Conservation (phyloP, 1,140 invertebrate species). For the Colletes gigas region DNA sequence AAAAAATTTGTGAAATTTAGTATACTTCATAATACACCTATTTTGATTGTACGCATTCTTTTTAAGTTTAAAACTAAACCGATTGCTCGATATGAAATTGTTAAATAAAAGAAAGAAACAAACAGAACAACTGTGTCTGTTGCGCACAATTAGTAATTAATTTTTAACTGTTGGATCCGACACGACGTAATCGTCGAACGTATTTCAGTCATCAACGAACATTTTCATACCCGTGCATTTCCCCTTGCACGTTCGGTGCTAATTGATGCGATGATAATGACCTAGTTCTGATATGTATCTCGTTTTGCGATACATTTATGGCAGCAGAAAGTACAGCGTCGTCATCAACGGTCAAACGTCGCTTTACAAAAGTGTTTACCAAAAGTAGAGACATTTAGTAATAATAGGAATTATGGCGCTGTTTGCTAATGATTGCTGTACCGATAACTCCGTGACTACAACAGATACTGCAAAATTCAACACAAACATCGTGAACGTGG, state of each 20-base stretch:
- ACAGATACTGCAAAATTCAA: neutral
- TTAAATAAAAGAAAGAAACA: too few species aligned
- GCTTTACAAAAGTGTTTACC: neutral
- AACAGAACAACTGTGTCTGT: too few species aligned
- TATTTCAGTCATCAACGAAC: conserved; percentile 1
- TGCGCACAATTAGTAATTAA: too few species aligned
- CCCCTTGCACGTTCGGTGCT: neutral
- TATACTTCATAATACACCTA: too few species aligned
- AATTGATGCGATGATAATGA: conserved; percentile 31
- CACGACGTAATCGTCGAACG: neutral
- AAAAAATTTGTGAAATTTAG: too few species aligned
- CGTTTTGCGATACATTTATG: conserved; percentile 14
- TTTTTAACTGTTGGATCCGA: too few species aligned
- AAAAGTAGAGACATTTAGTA: neutral
- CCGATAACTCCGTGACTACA: neutral
- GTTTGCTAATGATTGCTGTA: conserved; percentile 1
- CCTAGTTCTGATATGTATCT: neutral
- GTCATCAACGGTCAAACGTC: neutral
- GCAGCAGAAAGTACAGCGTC: neutral
- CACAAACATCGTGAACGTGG: neutral
- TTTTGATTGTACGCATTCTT: too few species aligned
- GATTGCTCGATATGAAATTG: too few species aligned
- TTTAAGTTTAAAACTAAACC: too few species aligned
- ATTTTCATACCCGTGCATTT: conserved; percentile 22
- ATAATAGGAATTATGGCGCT: neutral